A percentile compares a stretch with the other conserved stretches of the same genome.
These are phyloP conservation scores for Alosa sapidissima DNA, from an alignment of 2,797 vertebrate species.

Conservation along the genomic window DNA sequence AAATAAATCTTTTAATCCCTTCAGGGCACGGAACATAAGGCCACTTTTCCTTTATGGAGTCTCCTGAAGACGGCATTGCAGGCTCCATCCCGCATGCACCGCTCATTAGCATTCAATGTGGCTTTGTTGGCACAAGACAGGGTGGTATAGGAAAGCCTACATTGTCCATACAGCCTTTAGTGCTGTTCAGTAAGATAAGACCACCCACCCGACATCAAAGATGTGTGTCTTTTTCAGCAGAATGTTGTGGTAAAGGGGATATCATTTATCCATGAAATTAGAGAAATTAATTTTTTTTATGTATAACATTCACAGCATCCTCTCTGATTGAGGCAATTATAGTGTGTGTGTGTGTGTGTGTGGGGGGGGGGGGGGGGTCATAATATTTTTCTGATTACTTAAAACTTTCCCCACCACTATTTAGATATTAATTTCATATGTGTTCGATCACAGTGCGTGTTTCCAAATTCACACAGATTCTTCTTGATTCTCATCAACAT, in stretches of 20 bases:
- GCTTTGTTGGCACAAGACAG: neutral
- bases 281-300: conserved; percentile 6
- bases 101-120: neutral
- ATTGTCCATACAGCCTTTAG: neutral
- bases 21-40: conserved; percentile 16
- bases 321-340: neutral
- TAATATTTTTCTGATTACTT: too few relatives aligned
- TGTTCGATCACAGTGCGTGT: too few relatives aligned
- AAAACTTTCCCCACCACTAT: too few relatives aligned
- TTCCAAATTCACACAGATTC: too few relatives aligned
- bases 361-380: too few relatives aligned
- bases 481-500: too few relatives aligned
- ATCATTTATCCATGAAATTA: neutral
- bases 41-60: neutral
- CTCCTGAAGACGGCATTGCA: neutral
- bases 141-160: neutral
- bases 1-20: conserved; percentile 11
- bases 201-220: neutral
- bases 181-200: neutral
- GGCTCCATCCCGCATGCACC: neutral
- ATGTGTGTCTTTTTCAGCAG: neutral
- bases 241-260: neutral
- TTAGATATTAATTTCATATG: too few relatives aligned
- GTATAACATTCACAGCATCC: neutral
- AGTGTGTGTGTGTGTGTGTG: too few relatives aligned